phyloP scores from a whole-genome alignment of 2,797 vertebrate species.

The Peromyscus melanophrys region DNA sequence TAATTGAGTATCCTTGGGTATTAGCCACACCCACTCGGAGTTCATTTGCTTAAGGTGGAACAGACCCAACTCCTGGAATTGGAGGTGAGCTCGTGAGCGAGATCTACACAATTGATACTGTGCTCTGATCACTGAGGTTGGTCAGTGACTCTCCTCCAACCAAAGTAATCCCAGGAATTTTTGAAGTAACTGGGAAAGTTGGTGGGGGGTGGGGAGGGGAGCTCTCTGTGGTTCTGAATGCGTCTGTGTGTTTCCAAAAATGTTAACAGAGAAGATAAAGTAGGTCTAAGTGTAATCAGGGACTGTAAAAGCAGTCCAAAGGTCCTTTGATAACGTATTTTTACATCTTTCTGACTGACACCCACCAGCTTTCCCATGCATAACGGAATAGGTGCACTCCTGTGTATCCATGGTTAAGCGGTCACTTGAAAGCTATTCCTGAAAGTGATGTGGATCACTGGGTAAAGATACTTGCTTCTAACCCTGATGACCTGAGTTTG shows the following conservation, averaged over 20 bases:
- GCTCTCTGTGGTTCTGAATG: background rate
- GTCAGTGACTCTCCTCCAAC: constrained; percentile 35
- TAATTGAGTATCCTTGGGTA: constrained; percentile 30
- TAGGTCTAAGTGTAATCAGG: background rate
- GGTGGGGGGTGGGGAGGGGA: background rate
- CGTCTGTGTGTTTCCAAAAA: background rate
- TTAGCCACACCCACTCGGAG: background rate
- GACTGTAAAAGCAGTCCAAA: constrained; percentile 46
- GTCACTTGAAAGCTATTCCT: background rate
- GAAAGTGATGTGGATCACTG: background rate
- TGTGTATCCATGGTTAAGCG: no score
- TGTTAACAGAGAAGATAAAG: background rate
- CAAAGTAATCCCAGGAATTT: constrained; percentile 7
- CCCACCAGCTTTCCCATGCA: background rate
- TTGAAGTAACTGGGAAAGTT: constrained; percentile 26
- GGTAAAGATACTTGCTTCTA: background rate
- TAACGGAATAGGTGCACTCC: background rate
- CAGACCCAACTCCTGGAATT: background rate
- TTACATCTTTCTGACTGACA: constrained; percentile 36
- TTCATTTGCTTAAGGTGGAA: constrained; percentile 47
- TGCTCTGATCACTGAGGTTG: background rate
- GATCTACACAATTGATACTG: background rate
- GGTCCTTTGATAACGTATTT: background rate
- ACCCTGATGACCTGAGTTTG: background rate
- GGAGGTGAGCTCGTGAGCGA: constrained; percentile 52